Conservation (phyloP, 2,888 invertebrate genomes). For the Ischnura elegans region DNA sequence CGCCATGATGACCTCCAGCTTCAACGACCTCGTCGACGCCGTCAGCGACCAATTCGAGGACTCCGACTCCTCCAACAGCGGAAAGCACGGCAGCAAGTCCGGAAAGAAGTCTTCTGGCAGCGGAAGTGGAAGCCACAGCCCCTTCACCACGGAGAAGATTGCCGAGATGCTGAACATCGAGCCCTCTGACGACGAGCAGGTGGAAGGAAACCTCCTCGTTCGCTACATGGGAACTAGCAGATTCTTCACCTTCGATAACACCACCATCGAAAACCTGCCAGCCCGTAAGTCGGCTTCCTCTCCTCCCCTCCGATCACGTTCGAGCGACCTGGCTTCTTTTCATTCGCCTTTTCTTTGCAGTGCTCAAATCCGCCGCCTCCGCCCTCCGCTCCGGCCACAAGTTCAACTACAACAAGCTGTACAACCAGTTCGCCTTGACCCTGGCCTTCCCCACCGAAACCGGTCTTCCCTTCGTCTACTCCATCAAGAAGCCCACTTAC, state of each 20-base stretch:
- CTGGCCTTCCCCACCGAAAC: constrained; percentile 86
- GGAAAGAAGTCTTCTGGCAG: constrained; percentile 69
- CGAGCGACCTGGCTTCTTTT: background rate
- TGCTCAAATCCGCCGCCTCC: constrained; percentile 77
- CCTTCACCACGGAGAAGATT: constrained; percentile 79
- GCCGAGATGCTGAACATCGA: constrained; percentile 81
- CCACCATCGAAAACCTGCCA: constrained; percentile 79
- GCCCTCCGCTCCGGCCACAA: constrained; percentile 78
- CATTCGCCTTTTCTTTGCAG: constrained; percentile 72
- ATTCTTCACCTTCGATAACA: constrained; percentile 80
- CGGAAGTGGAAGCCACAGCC: constrained; percentile 73
- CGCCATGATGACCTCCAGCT: constrained; percentile 77
- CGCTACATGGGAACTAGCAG: constrained; percentile 78
- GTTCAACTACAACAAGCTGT: constrained; percentile 82
- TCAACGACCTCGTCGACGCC: constrained; percentile 71
- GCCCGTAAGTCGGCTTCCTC: constrained; percentile 73
- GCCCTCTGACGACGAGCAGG: constrained; percentile 78
- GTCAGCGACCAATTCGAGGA: constrained; percentile 65
- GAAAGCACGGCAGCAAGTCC: constrained; percentile 51
- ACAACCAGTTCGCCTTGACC: constrained; percentile 81
- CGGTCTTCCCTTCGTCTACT: constrained; percentile 85
- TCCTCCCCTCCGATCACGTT: background rate
- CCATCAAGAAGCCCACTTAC: constrained; percentile 81
- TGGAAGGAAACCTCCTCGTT: constrained; percentile 81
- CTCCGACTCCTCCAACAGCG: constrained; percentile 47